Evolutionary conservation across 2,113 vertebrate genomes (phyloP), one percentile per base, ranked within the genome.

Genomic region (Phaetusa simplex): DNA sequence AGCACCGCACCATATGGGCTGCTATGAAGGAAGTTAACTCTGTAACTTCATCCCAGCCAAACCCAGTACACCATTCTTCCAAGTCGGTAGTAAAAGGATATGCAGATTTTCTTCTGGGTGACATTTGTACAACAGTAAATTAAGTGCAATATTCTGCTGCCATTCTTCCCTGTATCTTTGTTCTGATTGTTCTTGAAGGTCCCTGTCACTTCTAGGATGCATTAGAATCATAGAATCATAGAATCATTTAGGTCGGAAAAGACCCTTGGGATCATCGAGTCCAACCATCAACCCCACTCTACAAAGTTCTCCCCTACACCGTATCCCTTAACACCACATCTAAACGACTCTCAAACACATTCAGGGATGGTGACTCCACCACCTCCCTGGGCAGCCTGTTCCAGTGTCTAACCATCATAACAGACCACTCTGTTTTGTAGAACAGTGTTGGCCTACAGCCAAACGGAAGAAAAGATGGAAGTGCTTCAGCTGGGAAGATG

Each of bases 1-100:
- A 53, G 18, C 34, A 52, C 29, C 21, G 29, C 38, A 27, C 42
- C 9, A 27, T 11, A n/a, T 0, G 0, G 38, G 20, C 11, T 85
- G 11, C 55, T 61, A 5, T 20, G 36, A 61, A 76, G 22, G 36
- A 74, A 80, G 5, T 59, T 22, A 42, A 66, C n/a, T 26, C 11
- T n/a, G 3, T 19, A 65, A 65, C 7, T 70, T 86, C 43, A 50
- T 50, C n/a, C 38, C 77, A 79, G 21, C 21, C 40, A 76, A 80
- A 65, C 7, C 8, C 45, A 78, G 43, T 23, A 67, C 21, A 45
- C 5, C 32, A 24, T 21, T 69, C 24, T 30, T 79, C 22, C 50
- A 88, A 65, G 13, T 6, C 47, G 3, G 7, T 11, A 30, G 18
- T 23, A 32, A 43, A 89, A 53, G n/a, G 26, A 30, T 14, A 14